Conservation (phyloP, 1,140 invertebrate species). For the Callitettix versicolor region DNA sequence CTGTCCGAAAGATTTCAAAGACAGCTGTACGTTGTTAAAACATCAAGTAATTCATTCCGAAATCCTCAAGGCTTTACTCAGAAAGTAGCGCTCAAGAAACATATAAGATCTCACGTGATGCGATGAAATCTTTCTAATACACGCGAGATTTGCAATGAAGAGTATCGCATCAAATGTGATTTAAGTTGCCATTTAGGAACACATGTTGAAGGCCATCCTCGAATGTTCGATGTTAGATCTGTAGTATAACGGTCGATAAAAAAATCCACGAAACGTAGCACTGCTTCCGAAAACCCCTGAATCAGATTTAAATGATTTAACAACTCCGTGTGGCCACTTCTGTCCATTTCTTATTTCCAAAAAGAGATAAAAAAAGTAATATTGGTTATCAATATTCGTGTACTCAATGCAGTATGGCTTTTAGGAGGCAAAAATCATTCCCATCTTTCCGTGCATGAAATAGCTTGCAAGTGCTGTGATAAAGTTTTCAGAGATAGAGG, state of each 20-base stretch:
- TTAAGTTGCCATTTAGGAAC: conserved; percentile 18
- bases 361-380: neutral
- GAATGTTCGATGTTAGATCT: neutral
- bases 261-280: neutral
- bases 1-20: conserved; percentile 56
- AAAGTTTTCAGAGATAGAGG: conserved; percentile 15
- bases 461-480: conserved; percentile 19
- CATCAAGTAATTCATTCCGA: conserved; percentile 37
- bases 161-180: conserved; percentile 16
- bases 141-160: conserved; percentile 18
- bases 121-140: conserved; percentile 10
- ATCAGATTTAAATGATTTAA: conserved; percentile 20
- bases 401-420: conserved; percentile 20
- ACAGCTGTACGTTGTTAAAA: conserved; percentile 42
- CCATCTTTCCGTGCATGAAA: conserved; percentile 15
- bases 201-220: conserved; percentile 19
- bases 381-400: conserved; percentile 11
- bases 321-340: conserved; percentile 22
- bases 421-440: conserved; percentile 17
- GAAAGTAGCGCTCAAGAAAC: conserved; percentile 27
- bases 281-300: neutral
- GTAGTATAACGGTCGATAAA: neutral
- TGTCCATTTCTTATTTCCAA: conserved; percentile 11
- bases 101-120: conserved; percentile 33
- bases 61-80: conserved; percentile 25